Evolutionary conservation across 2,113 vertebrate species (phyloP), one percentile per base, ranked within the genome.

Genomic region (Oncorhynchus gorbuscha): DNA sequence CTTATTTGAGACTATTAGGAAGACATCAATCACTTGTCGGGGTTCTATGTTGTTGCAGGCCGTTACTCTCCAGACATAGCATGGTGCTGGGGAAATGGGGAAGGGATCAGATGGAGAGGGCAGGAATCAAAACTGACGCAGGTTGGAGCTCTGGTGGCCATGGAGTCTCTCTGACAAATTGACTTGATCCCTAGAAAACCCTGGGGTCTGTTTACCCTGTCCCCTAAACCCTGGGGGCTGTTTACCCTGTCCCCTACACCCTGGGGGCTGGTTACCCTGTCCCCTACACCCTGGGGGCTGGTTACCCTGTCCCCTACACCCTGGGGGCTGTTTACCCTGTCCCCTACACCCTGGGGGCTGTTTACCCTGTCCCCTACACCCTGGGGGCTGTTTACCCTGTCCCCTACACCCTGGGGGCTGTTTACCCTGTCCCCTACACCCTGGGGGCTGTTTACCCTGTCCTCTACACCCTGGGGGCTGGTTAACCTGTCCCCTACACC

Each of bases 1-100:
- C 91, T 93, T 90, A 94, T 94, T 95, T 95, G 87, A 90, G 88
- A 73, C 68, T 89, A 94, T 95, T 93, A 92, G 7, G 30, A 76
- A 79, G 72, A 79, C 92, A 91, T 94, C 94, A 90, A 94, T 96
- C 95, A 95, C 81, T 87, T 92, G 90, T 93, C 91, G 76, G 72
- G 84, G 84, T 74, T 51, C 58, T 79, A 84, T 80, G 83, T 81
- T 78, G 73, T 83, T 74, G 0, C 67, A 30, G 87, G 90, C 84
- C 76, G 48, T 62, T 90, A 45, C 80, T 87, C 79, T 87, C 6
- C 68, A 72, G 89, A 89, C 76, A 72, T 77, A 39, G 18, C 16
- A 3, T 39, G 64, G 65, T 14, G 22, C 14, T 16, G 65, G 5
- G 51, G 16, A 18, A 22, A 62, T 8, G 5, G 55, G 86, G 83